These are phyloP conservation scores for Eulacestoma nigropectus DNA, from an alignment of 2,113 vertebrate genomes.

Conservation along the genomic window DNA sequence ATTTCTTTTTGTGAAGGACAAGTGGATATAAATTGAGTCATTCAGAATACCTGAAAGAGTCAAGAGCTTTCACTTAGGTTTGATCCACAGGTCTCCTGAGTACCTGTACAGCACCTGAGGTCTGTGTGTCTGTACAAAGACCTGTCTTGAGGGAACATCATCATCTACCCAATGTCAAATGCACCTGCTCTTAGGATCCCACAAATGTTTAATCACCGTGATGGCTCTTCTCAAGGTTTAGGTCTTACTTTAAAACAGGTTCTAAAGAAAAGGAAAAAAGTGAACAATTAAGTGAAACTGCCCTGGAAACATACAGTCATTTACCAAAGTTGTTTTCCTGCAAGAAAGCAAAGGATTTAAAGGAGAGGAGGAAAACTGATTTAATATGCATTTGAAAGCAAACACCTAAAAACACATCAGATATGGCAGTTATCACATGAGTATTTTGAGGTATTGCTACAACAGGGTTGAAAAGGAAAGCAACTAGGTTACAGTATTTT, in stretches of 20 bases:
- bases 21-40: conserved; percentile 16
- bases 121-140: background rate
- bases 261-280: background rate
- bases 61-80: background rate
- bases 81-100: background rate
- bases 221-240: background rate
- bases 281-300: background rate
- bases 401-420: background rate
- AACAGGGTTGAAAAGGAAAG: background rate
- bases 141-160: background rate
- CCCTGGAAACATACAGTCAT: background rate
- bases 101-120: background rate
- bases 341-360: background rate
- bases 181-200: background rate
- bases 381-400: background rate
- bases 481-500: background rate
- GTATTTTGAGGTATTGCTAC: background rate
- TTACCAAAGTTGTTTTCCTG: background rate
- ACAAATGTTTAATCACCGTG: background rate
- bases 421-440: background rate
- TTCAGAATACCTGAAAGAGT: conserved; percentile 74
- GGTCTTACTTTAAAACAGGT: background rate
- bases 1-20: conserved; percentile 4
- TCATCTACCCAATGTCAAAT: background rate
- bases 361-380: background rate